phyloP scores from a whole-genome alignment of 64 coral and sea anemone genomes.

The Montipora foliosa region DNA sequence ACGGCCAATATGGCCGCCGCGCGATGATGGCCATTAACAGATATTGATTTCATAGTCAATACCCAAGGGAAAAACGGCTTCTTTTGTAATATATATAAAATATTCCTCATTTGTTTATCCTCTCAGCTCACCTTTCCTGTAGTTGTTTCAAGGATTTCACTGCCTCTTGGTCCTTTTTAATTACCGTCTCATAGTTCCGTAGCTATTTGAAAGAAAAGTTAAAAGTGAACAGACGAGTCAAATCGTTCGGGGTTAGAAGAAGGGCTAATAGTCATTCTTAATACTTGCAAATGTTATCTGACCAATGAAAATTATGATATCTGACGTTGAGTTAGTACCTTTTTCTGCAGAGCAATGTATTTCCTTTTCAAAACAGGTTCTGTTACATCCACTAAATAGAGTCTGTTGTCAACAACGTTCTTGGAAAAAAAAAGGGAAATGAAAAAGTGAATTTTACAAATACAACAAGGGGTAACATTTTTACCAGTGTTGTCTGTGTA shows the following conservation, averaged over 20 bases:
- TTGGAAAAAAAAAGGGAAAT: background rate
- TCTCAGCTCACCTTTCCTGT: slow-evolving; percentile 13
- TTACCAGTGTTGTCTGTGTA: no score
- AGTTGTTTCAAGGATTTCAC: slow-evolving; percentile 57
- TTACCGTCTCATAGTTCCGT: slow-evolving; percentile 25
- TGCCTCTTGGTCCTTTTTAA: slow-evolving; percentile 48
- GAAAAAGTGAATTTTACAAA: no score
- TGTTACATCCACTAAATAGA: slow-evolving; percentile 81
- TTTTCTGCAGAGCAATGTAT: slow-evolving; percentile 87
- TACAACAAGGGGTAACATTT: no score
- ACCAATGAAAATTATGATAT: background rate
- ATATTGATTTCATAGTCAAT: no score
- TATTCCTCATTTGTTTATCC: no score
- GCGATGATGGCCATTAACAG: no score
- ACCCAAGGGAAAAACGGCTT: no score
- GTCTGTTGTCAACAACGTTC: slow-evolving; percentile 85
- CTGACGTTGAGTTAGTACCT: slow-evolving; percentile 41
- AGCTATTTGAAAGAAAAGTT: background rate
- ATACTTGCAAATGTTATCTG: background rate
- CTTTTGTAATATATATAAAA: no score
- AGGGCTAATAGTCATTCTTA: no score
- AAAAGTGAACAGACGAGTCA: background rate
- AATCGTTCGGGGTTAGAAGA: no score
- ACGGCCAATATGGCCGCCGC: no score
- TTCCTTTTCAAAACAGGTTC: slow-evolving; percentile 96